These are phyloP conservation scores for Troilus luridus DNA, from an alignment of 2,888 invertebrate species.

Conservation along the genomic window DNA sequence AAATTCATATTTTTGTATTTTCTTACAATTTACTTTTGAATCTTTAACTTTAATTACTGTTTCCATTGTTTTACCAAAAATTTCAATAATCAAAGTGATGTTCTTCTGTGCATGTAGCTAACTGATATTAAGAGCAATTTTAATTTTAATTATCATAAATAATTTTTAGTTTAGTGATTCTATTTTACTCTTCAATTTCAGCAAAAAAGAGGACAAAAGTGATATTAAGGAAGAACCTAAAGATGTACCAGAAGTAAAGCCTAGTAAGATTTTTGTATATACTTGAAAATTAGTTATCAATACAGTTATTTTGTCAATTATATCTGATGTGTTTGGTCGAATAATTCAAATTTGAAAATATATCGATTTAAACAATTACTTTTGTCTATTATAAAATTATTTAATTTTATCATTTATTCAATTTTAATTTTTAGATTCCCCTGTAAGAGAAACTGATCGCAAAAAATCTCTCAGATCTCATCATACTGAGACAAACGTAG, in stretches of 20 bases:
- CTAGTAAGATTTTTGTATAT: neutral
- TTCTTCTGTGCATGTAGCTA: neutral
- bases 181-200: neutral
- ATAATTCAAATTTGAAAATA: no score
- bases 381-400: neutral
- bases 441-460: conserved; percentile 61
- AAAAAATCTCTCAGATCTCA: conserved; percentile 66
- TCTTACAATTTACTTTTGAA: no score
- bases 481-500: conserved; percentile 57
- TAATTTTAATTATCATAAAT: neutral
- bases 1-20: no score
- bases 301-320: neutral
- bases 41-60: no score
- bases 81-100: no score
- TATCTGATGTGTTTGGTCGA: no score
- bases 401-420: neutral
- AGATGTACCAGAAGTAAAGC: conserved; percentile 45
- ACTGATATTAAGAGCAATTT: neutral
- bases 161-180: neutral
- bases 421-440: conserved; percentile 19
- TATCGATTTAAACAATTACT: neutral
- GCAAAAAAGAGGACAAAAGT: conserved; percentile 42
- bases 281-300: neutral
- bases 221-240: conserved; percentile 7
- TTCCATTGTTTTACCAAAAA: no score